Base-by-base conservation (phyloP, 2,797 vertebrate genomes). In the Melanotaenia trifasciata region DNA sequence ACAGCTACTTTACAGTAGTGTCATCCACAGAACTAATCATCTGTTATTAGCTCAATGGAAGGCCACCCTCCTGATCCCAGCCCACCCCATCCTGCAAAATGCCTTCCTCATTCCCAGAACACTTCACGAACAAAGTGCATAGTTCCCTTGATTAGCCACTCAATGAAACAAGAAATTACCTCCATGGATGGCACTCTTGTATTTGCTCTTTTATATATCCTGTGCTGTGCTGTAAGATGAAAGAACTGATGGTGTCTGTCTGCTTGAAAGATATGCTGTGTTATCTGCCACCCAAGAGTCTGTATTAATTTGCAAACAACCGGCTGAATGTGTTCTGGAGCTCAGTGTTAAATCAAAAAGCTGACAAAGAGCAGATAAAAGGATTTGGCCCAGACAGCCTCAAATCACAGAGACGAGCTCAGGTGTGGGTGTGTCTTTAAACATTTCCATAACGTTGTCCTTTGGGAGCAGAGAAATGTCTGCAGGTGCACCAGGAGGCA, bases 301-400 rank as follows among this genome's bases (percentile, higher is more conserved):
- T 70, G 69, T 84, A 80, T 86, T 88, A 84, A 89, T 89, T 87
- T 88, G 80, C 77, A 81, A 84, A 86, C 83, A 89, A 83, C 67
- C 35, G 24, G 72, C 83, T 75, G 78, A 85, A 83, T 78, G 73
- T 80, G 83, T 79, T 81, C 64, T 69, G 67, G 77, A 87, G 87
- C 86, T 79, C 86, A 88, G 81, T 81, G 77, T 84, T 78, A 83
- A 87, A 88, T 87, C 83, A 87, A 79, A 85, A 83, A 16, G 58
- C 84, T 76, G 79, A 88, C 86, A 83, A 86, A 85, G 72, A 86
- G 72, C 78, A 84, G 79, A 85, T 88, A 79, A 84, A 57, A 83
- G 59, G 78, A 76, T 72, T 78, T 74, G 75, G 86, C 72, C 65
- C 77, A 65, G 71, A 79, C 78, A 83, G 67, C 81, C 67, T 70